Evolutionary conservation across 1,140 invertebrate genomes (phyloP).

Genomic region (Macrosteles quadrilineatus): DNA sequence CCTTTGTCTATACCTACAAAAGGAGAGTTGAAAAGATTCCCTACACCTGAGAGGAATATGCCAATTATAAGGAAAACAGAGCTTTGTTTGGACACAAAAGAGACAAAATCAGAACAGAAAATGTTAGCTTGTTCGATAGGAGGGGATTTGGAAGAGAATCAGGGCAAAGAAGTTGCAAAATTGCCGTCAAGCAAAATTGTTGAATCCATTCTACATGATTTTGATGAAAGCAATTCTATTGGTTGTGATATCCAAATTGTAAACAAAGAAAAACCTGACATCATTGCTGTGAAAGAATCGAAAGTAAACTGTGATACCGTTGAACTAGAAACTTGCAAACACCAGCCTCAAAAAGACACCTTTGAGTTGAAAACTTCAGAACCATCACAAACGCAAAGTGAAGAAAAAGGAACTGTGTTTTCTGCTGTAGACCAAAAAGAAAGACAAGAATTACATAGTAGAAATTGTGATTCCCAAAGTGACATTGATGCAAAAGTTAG

Average conservation of each 20-base stretch:
- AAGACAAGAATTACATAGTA: too few species aligned
- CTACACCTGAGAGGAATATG: slow-evolving; percentile 1
- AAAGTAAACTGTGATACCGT: too few species aligned
- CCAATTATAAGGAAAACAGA: not conserved
- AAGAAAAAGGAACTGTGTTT: too few species aligned
- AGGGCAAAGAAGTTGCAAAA: not conserved
- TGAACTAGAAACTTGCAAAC: too few species aligned
- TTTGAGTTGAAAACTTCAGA: too few species aligned
- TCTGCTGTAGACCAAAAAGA: too few species aligned
- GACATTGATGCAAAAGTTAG: too few species aligned
- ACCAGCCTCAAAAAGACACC: too few species aligned
- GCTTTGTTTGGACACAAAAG: too few species aligned
- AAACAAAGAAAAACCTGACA: not conserved
- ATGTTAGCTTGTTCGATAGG: not conserved
- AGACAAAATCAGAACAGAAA: not conserved
- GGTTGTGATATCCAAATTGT: not conserved
- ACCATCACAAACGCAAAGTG: too few species aligned
- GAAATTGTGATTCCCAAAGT: too few species aligned
- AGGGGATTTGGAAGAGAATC: not conserved
- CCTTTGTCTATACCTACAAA: not conserved
- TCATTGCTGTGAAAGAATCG: too few species aligned
- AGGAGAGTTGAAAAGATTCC: slow-evolving; percentile 20
- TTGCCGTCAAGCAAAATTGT: not conserved
- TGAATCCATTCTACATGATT: slow-evolving; percentile 1
- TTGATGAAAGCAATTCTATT: slow-evolving; percentile 13